Evolutionary conservation across 2,888 invertebrate species (phyloP).

Genomic region (Heteropelma amictum): DNA sequence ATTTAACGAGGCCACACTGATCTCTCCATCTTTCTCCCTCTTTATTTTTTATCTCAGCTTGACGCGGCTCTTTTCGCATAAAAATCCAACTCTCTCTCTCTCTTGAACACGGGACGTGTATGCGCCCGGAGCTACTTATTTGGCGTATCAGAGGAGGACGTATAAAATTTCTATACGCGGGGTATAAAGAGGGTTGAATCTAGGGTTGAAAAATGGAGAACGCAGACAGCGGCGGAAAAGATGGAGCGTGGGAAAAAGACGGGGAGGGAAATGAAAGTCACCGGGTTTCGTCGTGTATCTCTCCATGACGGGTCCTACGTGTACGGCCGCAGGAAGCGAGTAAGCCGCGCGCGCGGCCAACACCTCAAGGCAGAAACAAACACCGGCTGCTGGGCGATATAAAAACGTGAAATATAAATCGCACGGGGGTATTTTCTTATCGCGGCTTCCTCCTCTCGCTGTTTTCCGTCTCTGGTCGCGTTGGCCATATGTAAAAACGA

Average conservation of each 20-base stretch:
- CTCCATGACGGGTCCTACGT: not conserved
- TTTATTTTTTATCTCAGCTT: not conserved
- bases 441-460: constrained; percentile 55
- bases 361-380: constrained; percentile 75
- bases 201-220: constrained; percentile 29
- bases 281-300: not conserved
- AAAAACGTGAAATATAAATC: constrained; percentile 75
- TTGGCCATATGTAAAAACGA: constrained; percentile 72
- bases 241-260: not conserved
- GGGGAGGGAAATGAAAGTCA: constrained; percentile 18
- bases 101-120: not conserved
- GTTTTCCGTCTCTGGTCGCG: constrained; percentile 30
- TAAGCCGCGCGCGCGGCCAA: constrained; percentile 69
- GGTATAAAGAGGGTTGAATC: constrained; percentile 42
- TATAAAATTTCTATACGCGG: constrained; percentile 66
- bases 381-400: constrained; percentile 63
- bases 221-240: constrained; percentile 29
- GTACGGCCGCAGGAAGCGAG: constrained; percentile 36
- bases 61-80: not conserved
- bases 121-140: constrained; percentile 71
- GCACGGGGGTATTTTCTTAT: constrained; percentile 71
- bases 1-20: constrained; percentile 40
- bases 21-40: constrained; percentile 14
- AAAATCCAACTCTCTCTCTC: constrained; percentile 29
- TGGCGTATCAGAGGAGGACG: constrained; percentile 71